Percentiles rank a stretch among this genome's conserved stretches.
These are phyloP conservation scores for Euura saliciscinereae DNA, from an alignment of 1,140 invertebrate genomes.

Conservation along the genomic window DNA sequence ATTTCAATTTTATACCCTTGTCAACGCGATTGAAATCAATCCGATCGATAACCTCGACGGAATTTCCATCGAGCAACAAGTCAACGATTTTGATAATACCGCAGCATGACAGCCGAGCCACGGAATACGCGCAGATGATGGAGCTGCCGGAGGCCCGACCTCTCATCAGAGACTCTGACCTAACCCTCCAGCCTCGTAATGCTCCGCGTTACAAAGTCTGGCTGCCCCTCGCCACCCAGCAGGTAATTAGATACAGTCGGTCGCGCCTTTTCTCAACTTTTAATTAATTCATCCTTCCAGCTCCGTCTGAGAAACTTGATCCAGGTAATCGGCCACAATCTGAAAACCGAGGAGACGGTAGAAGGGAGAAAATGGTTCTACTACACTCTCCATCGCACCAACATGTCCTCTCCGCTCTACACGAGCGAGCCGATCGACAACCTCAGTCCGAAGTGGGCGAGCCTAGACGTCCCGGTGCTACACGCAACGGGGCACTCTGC, in stretches of 20 bases:
- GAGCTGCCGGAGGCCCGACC: neutral
- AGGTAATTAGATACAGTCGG: constrained; percentile 33
- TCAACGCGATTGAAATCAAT: too few relatives aligned
- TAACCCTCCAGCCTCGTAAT: constrained; percentile 50
- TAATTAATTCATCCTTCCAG: constrained; percentile 43
- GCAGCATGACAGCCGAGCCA: neutral
- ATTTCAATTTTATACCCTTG: too few relatives aligned
- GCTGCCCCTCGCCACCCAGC: constrained; percentile 54
- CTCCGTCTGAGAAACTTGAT: constrained; percentile 75
- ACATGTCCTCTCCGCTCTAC: constrained; percentile 85
- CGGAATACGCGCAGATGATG: neutral
- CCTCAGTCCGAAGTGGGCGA: constrained; percentile 77
- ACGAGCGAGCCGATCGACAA: constrained; percentile 81
- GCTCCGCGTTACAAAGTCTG: constrained; percentile 54
- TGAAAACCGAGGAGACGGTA: constrained; percentile 52
- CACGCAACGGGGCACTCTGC: constrained; percentile 53
- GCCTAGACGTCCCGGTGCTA: constrained; percentile 54
- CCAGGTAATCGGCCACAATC: constrained; percentile 71
- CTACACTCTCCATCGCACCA: constrained; percentile 78
- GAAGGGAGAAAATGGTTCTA: constrained; percentile 67
- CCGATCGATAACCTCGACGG: too few relatives aligned
- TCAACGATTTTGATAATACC: too few relatives aligned
- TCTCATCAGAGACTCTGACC: constrained; percentile 1
- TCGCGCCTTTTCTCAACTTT: neutral
- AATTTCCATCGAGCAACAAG: too few relatives aligned